phyloP scores from a whole-genome alignment of 2,888 invertebrate genomes.

The Onchidella celtica region DNA sequence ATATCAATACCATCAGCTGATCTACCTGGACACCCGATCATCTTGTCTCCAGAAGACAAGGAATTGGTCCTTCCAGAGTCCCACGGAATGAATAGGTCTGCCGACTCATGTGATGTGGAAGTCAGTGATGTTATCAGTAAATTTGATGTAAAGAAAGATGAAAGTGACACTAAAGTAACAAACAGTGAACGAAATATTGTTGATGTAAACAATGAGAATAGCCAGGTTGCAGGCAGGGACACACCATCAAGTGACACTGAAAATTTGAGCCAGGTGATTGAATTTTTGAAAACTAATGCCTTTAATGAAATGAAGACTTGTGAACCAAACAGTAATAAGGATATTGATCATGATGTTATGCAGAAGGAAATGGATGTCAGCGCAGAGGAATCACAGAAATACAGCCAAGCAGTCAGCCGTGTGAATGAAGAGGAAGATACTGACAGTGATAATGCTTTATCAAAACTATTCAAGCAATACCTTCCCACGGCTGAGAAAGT shows the following conservation, averaged over 20 bases:
- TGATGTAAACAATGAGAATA: not conserved
- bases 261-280: slow-evolving; percentile 39
- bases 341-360: not conserved
- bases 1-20: not conserved
- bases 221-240: not conserved
- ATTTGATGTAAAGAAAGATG: not conserved
- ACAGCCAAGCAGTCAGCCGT: not conserved
- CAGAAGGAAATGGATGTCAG: not conserved
- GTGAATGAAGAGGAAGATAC: not conserved
- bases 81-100: not conserved
- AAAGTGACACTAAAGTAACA: not conserved
- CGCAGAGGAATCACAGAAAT: not conserved
- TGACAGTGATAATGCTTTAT: not conserved
- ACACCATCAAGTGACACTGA: slow-evolving; percentile 7
- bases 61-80: not conserved
- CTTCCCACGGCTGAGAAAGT: slow-evolving; percentile 16
- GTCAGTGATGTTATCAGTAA: not conserved
- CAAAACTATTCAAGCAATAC: slow-evolving; percentile 9
- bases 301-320: slow-evolving; percentile 2
- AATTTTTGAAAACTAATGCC: slow-evolving; percentile 34
- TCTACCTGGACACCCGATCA: not conserved
- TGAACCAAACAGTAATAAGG: not conserved
- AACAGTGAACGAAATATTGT: too few relatives aligned
- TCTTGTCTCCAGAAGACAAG: not conserved
- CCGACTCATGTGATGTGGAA: slow-evolving; percentile 32